Evolutionary conservation across 2,888 invertebrate species (phyloP).

Genomic region (Aleiodes leptofemur): DNA sequence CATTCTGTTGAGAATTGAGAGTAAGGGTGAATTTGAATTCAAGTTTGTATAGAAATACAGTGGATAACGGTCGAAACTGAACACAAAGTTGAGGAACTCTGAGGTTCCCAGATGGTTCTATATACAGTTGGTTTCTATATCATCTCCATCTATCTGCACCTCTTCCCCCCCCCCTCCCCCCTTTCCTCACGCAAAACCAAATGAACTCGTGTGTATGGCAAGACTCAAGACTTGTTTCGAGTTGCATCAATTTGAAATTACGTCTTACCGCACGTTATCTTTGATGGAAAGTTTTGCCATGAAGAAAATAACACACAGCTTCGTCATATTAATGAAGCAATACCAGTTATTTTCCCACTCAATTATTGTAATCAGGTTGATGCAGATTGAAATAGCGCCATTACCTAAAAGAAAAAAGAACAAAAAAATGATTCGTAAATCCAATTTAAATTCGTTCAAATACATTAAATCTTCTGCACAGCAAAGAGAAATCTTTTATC

Average conservation of each 20-base stretch:
- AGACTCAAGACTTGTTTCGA: slow-evolving; percentile 10
- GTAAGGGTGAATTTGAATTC: slow-evolving; percentile 32
- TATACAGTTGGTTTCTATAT: slow-evolving; percentile 15
- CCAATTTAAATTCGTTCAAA: neutral
- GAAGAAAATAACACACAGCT: neutral
- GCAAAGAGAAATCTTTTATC: neutral
- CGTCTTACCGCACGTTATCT: slow-evolving; percentile 1
- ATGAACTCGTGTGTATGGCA: slow-evolving; percentile 12
- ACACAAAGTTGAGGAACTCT: slow-evolving; percentile 19
- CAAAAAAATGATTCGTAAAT: neutral
- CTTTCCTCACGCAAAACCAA: neutral
- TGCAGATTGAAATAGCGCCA: too few species aligned
- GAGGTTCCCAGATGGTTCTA: slow-evolving; percentile 1
- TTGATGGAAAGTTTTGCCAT: slow-evolving; percentile 13
- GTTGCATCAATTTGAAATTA: neutral
- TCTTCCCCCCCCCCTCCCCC: neutral
- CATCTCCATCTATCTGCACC: neutral
- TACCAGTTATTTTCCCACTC: neutral
- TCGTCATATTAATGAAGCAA: neutral
- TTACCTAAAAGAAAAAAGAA: neutral
- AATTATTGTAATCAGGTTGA: too few species aligned
- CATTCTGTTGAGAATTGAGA: slow-evolving; percentile 36
- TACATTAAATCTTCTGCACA: neutral
- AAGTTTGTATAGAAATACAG: slow-evolving; percentile 22
- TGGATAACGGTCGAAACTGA: slow-evolving; percentile 23